Evolutionary conservation across 2,113 vertebrate species (phyloP), one percentile per base, ranked within the genome.

Genomic region (Megatriorchis doriae): DNA sequence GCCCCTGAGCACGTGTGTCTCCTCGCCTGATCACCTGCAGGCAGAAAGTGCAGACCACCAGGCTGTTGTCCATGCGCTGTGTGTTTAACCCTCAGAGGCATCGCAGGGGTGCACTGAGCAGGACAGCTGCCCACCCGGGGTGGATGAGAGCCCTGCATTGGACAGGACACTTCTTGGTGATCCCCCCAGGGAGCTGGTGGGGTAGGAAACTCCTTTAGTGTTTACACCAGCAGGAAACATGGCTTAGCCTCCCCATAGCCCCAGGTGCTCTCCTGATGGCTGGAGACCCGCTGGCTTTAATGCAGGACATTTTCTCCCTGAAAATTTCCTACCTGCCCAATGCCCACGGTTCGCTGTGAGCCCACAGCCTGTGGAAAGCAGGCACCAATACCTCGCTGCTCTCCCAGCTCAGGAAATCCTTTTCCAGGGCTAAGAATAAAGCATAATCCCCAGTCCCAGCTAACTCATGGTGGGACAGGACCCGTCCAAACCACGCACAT

Each of bases 281-380:
- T 68, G 43, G 53, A 53, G 13, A 53, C 26, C 40, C 2, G 0
- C 52, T 92, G 43, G 45, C n/a, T 81, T 67, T 78, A 45, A 53
- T 18, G 27, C n/a, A 40, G 42, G 23, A 34, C 18, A 14, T 66
- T 81, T 68, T 27, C 34, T 85, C 61, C 25, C 5, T 3, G 25
- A 13, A 83, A 52, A 29, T 13, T 74, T 88, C 71, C 36, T 48
- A 17, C 34, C 50, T 58, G 36, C 52, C 48, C 50, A 22, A 7
- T 17, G 17, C 25, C n/a, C 2, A 1, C 8, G 8, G 13, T 70
- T 52, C 0, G 0, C 74, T 31, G 16, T 59, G 31, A 81, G 45
- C 38, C 42, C 80, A 40, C 55, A 67, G 47, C 34, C 52, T 38
- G 29, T 32, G 55, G 70, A 34, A 58, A 65, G 40, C 43, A 56